Evolutionary conservation across 2,113 vertebrate genomes (phyloP), one percentile per base, ranked within the genome.

Genomic region (Melanotaenia duboulayi): DNA sequence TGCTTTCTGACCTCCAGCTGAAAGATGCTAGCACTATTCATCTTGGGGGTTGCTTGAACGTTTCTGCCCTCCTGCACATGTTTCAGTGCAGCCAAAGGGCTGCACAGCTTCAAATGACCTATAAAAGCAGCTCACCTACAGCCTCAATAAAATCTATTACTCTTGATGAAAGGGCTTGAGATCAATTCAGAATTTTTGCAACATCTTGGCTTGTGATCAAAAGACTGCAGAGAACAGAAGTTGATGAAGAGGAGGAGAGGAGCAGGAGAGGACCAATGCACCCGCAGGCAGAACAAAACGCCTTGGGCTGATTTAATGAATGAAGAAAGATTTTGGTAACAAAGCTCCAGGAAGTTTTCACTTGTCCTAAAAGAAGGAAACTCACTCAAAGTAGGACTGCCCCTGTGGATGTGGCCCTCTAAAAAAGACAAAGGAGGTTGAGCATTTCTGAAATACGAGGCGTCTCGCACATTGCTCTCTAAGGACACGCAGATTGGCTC

Each of bases 231-330:
- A 56, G 69, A 76, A 48, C 48, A 78, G 72, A 71, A 71, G 62
- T 70, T 11, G 35, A 76, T 65, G 46, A 72, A 76, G 66, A 73
- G 78, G 42, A 78, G 55, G 59, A 81, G 80, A 71, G 63, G 68
- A 84, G 72, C 67, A 72, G 42, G 40, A 11, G 35, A 77, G 70
- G 86, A 87, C 80, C 50, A 64, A 51, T 65, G 71, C 80, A 32
- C 0, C 89, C 75, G 61, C 80, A 76, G 85, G 88, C 87, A 72
- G 78, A 88, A 89, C 87, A 89, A 87, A 87, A 76, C 0, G 85
- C 89, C 81, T 56, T 3, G 24, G 88, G 87, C 91, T 83, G 76
- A 89, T 87, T 80, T 87, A 86, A 89, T 84, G 71, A 88, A 82
- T 58, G 42, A 71, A 84, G 76, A 87, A 83, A 80, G 82, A 80